Conservation (phyloP, 2,797 vertebrate species). For the Pyrrhura leucotis region DNA sequence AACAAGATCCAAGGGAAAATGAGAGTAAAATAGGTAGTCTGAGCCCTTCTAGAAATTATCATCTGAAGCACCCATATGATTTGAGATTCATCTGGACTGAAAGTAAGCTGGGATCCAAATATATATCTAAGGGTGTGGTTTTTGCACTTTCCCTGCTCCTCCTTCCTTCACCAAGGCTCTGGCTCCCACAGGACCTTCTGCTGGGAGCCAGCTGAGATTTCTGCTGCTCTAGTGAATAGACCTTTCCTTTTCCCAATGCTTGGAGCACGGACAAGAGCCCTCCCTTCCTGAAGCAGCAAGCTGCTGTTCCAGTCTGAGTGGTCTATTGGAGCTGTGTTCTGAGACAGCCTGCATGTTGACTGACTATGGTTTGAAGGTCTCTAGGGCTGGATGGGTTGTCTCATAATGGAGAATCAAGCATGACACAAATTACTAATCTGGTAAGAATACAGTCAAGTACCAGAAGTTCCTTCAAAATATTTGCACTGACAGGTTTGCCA, state of each 20-base stretch:
- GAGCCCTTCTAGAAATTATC: not conserved
- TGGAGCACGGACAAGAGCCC: not conserved
- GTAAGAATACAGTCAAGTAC: not conserved
- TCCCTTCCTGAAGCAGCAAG: not conserved
- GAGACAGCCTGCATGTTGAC: not conserved
- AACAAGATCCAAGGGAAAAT: not conserved
- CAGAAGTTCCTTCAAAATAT: not conserved
- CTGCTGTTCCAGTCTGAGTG: not conserved
- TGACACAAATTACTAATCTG: not conserved
- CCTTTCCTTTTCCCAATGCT: not conserved
- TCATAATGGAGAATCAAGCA: not conserved
- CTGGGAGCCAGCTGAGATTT: not conserved
- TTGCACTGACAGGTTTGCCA: not conserved
- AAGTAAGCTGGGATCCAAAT: not conserved
- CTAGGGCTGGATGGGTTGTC: not conserved
- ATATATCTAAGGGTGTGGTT: not conserved
- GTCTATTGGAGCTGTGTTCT: not conserved
- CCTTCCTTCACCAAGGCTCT: not conserved
- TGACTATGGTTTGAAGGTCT: not conserved
- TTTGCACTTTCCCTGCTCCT: not conserved
- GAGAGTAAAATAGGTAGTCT: not conserved
- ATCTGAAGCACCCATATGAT: not conserved
- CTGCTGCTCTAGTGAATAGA: not conserved
- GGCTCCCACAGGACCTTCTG: not conserved
- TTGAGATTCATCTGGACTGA: not conserved